phyloP scores from a whole-genome alignment of 1,140 invertebrate genomes.

The Drosophila sucinea region DNA sequence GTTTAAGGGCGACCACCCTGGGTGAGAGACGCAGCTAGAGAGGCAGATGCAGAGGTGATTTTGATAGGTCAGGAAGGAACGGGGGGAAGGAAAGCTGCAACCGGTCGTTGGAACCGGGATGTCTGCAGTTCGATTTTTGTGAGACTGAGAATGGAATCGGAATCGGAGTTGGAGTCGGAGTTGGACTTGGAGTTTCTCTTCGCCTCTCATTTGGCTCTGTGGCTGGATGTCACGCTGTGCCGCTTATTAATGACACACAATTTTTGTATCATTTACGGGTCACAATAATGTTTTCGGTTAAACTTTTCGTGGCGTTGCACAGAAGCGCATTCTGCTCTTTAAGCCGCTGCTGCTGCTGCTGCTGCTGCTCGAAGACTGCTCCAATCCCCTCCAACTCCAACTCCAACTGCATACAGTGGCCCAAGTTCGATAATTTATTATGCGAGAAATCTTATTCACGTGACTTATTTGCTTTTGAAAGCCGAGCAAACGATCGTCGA shows the following conservation, averaged over 20 bases:
- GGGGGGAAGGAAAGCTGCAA: not conserved
- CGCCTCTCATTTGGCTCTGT: not conserved
- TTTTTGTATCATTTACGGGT: conserved; percentile 82
- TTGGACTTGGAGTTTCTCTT: conserved; percentile 31
- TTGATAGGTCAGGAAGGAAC: not conserved
- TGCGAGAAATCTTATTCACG: conserved; percentile 82
- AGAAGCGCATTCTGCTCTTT: conserved; percentile 61
- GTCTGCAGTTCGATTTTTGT: conserved; percentile 23
- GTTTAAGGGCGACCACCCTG: conserved; percentile 21
- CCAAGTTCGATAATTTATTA: conserved; percentile 79
- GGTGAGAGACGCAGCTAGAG: conserved; percentile 14
- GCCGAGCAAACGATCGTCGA: conserved; percentile 44
- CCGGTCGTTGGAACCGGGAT: conserved; percentile 31
- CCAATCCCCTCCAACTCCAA: not conserved
- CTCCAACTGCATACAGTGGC: conserved; percentile 21
- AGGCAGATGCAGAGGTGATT: not conserved
- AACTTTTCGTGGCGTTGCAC: conserved; percentile 62
- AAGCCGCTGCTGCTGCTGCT: not conserved
- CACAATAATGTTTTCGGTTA: conserved; percentile 70
- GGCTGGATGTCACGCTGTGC: conserved; percentile 61
- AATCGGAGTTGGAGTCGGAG: conserved; percentile 23
- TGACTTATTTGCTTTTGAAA: conserved; percentile 83
- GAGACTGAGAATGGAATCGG: conserved; percentile 16
- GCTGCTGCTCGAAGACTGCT: not conserved
- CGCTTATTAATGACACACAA: conserved; percentile 81